Evolutionary conservation across 2,113 vertebrate genomes (phyloP), one percentile per base, ranked within the genome.

Genomic region (Platysteira castanea): DNA sequence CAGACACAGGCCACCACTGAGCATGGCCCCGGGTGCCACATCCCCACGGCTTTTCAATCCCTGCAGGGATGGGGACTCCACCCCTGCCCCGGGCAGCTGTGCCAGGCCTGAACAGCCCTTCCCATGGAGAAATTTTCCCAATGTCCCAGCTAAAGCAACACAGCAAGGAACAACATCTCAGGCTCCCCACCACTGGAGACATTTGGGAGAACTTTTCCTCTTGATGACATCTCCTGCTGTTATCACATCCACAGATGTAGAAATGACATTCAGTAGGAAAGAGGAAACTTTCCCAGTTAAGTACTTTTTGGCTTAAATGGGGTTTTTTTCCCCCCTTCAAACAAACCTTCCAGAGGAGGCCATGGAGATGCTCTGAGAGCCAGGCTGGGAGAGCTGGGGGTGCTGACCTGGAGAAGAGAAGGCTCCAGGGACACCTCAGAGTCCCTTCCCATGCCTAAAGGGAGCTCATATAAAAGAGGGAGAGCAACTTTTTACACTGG

Each of bases 141-240:
- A 13, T 24, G 39, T 31, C 20, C 37, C 68, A 71, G 18, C 68
- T 24, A 71, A 41, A 53, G 73, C 35, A 37, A 21, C 24, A 15
- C 1, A 23, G 33, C 0, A 1, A 63, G 50, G 86, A 74, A 23
- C 63, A 74, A 23, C 63, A 44, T 6, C 24, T 15, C 44, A 31
- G 47, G 68, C n/a, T 65, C 21, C 31, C 33, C 1, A 1, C 44
- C 3, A 0, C 0, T 15, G n/a, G 44, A 82, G 47, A n/a, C 49
- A 16, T 11, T 1, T 6, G 4, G 26, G 31, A 79, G 46, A 41
- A 33, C 30, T 59, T 35, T 24, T 24, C n/a, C 56, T 24, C 56
- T 59, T 16, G 56, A 24, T 59, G 56, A 35, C 56, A 21, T 22
- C 61, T 78, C 42, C 49, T 17, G 54, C 77, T 54, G 54, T 7